A percentile compares a stretch with the other conserved stretches of the same genome.
These are phyloP conservation scores for Imbricaverruca yamaguchii DNA, from an alignment of 2,888 invertebrate species.

Conservation along the genomic window DNA sequence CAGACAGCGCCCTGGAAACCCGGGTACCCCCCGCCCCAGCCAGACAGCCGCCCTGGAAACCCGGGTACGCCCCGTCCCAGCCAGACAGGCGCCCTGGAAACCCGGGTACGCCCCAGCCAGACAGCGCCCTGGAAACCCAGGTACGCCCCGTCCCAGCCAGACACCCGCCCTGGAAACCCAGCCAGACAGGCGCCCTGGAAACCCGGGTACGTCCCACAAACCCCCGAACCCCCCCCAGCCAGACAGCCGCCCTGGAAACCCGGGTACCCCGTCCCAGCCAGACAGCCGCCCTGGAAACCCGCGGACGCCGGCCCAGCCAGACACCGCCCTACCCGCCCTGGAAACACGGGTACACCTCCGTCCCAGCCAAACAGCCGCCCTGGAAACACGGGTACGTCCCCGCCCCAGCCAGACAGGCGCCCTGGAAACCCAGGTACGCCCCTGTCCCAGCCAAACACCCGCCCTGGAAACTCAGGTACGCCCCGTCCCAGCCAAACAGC, in stretches of 20 bases:
- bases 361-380: background rate
- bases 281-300: too few species aligned
- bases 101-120: background rate
- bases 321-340: background rate
- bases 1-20: background rate
- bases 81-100: background rate
- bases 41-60: background rate
- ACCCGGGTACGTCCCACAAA: background rate
- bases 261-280: background rate
- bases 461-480: background rate
- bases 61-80: background rate
- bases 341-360: background rate
- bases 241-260: background rate
- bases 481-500: background rate
- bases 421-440: background rate
- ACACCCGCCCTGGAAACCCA: background rate
- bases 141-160: background rate
- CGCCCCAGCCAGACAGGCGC: background rate
- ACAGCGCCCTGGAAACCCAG: background rate
- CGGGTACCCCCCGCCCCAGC: background rate
- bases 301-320: constrained; percentile 29
- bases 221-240: background rate
- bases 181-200: background rate
- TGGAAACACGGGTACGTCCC: background rate
- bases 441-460: background rate